Percentiles rank a stretch among this genome's conserved stretches.
Conservation (phyloP, 2,113 vertebrate genomes). For the Tragelaphus scriptus region DNA sequence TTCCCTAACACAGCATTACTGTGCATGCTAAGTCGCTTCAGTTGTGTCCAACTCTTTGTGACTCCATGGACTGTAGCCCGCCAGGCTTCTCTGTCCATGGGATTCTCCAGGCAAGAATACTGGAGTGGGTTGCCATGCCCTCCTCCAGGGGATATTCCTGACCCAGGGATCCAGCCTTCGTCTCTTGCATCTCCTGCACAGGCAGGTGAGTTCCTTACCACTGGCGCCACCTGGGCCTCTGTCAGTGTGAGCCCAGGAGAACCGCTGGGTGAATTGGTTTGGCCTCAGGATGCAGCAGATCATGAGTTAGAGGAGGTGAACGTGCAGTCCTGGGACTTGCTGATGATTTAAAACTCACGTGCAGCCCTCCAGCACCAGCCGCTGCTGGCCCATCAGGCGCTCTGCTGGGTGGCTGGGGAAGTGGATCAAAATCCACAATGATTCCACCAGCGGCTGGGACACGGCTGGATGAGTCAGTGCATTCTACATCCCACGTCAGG, state of each 20-base stretch:
- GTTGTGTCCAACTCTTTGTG: not conserved
- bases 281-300: not conserved
- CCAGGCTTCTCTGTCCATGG: not conserved
- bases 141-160: not conserved
- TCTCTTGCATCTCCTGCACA: not conserved
- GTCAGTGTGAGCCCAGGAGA: not conserved
- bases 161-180: not conserved
- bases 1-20: not conserved
- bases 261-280: not conserved
- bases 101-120: not conserved
- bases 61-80: rapidly evolving
- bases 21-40: rapidly evolving
- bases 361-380: not conserved
- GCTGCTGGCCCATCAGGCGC: not conserved
- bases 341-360: not conserved
- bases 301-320: not conserved
- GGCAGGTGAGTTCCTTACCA: not conserved
- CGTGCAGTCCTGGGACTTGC: not conserved
- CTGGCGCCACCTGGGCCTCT: not conserved
- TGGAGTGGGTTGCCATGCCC: not conserved
- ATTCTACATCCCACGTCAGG: not conserved
- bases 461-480: too few species aligned
- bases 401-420: not conserved
- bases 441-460: not conserved
- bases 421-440: not conserved